phyloP scores from a whole-genome alignment of 2,797 vertebrate species.

The Gadopsis marmoratus region DNA sequence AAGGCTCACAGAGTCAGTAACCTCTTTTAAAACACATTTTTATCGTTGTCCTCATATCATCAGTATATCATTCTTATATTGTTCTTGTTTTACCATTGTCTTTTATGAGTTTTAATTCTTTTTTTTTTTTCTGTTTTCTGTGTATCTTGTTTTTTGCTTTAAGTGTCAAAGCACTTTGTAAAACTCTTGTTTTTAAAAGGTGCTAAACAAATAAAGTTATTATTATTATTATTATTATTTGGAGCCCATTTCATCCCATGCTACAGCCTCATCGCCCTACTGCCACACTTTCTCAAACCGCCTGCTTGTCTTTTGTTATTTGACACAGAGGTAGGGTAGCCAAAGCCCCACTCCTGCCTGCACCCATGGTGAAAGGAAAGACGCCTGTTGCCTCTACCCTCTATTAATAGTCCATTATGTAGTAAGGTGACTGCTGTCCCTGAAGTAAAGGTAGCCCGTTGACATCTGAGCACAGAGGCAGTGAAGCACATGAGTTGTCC shows the following conservation, averaged over 20 bases:
- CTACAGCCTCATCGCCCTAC: background rate
- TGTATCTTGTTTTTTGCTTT: too few species aligned
- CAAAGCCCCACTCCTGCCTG: constrained; percentile 29
- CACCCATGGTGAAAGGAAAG: constrained; percentile 68
- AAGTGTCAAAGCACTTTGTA: too few species aligned
- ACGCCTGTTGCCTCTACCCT: constrained; percentile 61
- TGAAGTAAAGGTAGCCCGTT: constrained; percentile 70
- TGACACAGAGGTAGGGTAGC: constrained; percentile 49
- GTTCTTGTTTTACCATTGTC: too few species aligned
- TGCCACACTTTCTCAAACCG: constrained; percentile 33
- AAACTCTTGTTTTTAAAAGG: too few species aligned
- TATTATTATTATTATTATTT: background rate
- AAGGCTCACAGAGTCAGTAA: too few species aligned
- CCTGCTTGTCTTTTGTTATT: constrained; percentile 46
- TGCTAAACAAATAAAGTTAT: too few species aligned
- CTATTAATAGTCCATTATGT: constrained; percentile 83
- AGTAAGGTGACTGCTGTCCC: constrained; percentile 73
- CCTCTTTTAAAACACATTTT: too few species aligned
- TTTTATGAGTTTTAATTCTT: too few species aligned
- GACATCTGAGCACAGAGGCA: constrained; percentile 70
- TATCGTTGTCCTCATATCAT: too few species aligned
- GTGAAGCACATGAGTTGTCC: constrained; percentile 44
- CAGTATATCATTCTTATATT: too few species aligned
- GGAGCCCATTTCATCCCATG: constrained; percentile 18
- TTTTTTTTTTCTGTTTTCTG: too few species aligned